Percentiles rank a stretch among this genome's conserved stretches.
phyloP scores from a whole-genome alignment of 2,797 vertebrate genomes.

The Phoebastria nigripes region DNA sequence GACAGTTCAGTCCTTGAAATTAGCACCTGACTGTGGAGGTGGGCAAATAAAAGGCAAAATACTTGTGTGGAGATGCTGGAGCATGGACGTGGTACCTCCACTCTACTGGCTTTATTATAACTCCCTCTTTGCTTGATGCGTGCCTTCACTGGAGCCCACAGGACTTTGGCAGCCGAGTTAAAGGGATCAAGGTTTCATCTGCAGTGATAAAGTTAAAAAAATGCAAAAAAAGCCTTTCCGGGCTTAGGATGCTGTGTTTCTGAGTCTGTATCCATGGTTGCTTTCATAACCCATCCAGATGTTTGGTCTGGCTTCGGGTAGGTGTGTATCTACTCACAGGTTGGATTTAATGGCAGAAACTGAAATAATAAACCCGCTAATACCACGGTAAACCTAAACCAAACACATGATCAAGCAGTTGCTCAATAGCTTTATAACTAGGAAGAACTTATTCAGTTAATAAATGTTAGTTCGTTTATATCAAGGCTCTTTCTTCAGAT shows the following conservation, averaged over 20 bases:
- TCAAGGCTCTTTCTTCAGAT: fast-evolving
- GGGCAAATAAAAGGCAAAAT: background rate
- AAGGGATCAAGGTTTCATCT: background rate
- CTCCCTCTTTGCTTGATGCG: background rate
- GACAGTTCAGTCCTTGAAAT: background rate
- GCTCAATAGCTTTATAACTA: fast-evolving
- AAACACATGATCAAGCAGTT: fast-evolving
- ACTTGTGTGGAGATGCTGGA: background rate
- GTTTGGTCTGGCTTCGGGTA: background rate
- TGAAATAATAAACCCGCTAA: background rate
- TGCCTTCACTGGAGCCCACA: background rate
- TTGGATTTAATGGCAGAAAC: background rate
- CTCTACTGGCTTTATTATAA: background rate
- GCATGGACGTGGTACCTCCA: fast-evolving
- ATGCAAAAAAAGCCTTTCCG: background rate
- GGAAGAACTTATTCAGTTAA: background rate
- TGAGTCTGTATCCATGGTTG: background rate
- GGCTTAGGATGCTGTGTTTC: background rate
- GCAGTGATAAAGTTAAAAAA: background rate
- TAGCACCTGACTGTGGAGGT: background rate
- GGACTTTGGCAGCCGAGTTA: background rate
- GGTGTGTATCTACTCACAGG: background rate
- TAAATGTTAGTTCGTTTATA: background rate
- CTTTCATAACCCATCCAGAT: background rate
- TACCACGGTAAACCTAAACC: background rate